Evolutionary conservation across 2,113 vertebrate species (phyloP), one percentile per base, ranked within the genome.

Genomic region (Abramis brama): DNA sequence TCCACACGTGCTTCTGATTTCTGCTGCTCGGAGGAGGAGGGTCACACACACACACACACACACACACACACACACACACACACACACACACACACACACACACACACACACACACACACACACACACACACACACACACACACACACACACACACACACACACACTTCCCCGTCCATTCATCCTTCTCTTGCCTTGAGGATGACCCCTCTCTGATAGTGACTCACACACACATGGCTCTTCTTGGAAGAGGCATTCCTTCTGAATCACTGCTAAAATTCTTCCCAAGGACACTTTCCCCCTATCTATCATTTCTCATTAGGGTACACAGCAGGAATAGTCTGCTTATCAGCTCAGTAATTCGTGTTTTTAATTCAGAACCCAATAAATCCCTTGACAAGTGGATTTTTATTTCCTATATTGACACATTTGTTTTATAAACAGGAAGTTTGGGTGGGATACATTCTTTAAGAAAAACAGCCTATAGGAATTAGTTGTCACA

Each of bases 161-260:
- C 33, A 33, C 11, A 30, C 25, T 77, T 78, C 36, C 50, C 47
- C 2, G 0, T 23, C 45, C 47, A 33, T 45, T 73, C 33, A 79
- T 70, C 17, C 27, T 39, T 80, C n/a, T 81, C 25, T 45, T 47
- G 15, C 17, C 64, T 66, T 59, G 43, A 43, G 82, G 82, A 82
- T 90, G 59, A 84, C 74, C 30, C 86, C 88, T 90, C 5, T 57
- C 43, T 10, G 57, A 77, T 43, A 78, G 77, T 81, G 71, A 76
- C 73, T 93, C 91, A 92, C 43, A 91, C 91, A 93, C 84, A 93
- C 84, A 78, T 36, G 60, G 45, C 45, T 70, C 36, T 39, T 55
- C 25, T 33, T 57, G 12, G n/a, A 62, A 12, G 5, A 62, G 17
- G 8, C 1, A 21, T 45, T 64, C 9, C 1, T 21, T 78, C 59